Evolutionary conservation across 2,888 invertebrate genomes (phyloP), one percentile per base, ranked within the genome.

Genomic region (Globia sparganii): DNA sequence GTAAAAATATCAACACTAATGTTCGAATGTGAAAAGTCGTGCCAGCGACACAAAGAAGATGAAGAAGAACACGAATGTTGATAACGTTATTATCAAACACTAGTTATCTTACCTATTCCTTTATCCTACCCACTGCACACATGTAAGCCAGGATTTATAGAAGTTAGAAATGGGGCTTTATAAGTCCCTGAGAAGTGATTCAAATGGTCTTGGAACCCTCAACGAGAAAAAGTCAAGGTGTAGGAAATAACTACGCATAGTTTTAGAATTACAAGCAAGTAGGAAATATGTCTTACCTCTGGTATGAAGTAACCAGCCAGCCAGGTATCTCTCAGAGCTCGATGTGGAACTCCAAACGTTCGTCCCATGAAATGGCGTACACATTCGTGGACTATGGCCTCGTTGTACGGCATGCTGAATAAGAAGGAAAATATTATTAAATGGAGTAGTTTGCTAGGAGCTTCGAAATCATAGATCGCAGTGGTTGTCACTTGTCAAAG

Each of bases 341-440:
- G 97, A 92, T 98, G 98, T 0, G 98, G 98, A 6, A 99, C 97
- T 18, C 98, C 98, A 90, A 98, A 98, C 0, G 98, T 98, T 83
- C 98, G 96, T 0, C 98, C 98, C 97, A 98, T 98, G 91, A 99
- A 98, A 95, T 98, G 97, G 64, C 99, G 97, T 0, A 99, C 93
- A 0, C 98, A 97, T 93, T 99, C 99, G 88, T 98, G 95, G 0
- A 98, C 98, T 15, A 98, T 97, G 0, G 98, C 98, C 90, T 98
- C 98, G 78, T 98, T 97, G 90, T 98, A 99, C 0, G 98, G 98
- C 97, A 99, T 97, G 71, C 98, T 98, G 92, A 37, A 68, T 4
- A 25, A 49, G 49, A 34, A n/a, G 6, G n/a, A 68, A 53, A 21
- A 4, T 37, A 34, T n/a, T 67, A 34, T 9, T n/a, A 2, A 49